phyloP scores from a whole-genome alignment of 2,888 invertebrate species.

The Malthinus seriepunctatus region DNA sequence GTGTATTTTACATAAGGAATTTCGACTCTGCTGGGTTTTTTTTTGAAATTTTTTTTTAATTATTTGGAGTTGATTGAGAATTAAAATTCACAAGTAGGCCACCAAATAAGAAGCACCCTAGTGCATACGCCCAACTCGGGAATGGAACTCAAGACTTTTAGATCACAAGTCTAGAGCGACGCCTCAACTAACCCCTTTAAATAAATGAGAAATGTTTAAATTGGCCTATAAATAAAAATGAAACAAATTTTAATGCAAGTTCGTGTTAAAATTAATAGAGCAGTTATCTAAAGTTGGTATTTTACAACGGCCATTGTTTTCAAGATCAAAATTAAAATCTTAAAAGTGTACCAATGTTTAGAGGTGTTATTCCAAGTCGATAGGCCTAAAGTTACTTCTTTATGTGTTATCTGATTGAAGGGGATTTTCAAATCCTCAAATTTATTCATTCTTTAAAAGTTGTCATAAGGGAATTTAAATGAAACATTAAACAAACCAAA shows the following conservation, averaged over 20 bases:
- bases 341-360: conserved; percentile 23
- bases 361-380: conserved; percentile 23
- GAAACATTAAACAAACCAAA: conserved; percentile 31
- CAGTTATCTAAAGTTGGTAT: conserved; percentile 27
- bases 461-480: conserved; percentile 38
- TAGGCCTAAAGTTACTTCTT: conserved; percentile 27
- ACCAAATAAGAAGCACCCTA: too few species aligned
- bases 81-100: too few species aligned
- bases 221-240: too few species aligned
- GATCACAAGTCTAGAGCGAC: too few species aligned
- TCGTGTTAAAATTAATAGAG: conserved; percentile 35
- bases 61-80: too few species aligned
- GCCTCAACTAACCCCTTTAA: too few species aligned
- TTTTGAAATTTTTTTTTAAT: too few species aligned
- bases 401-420: conserved; percentile 33
- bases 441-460: conserved; percentile 36
- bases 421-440: conserved; percentile 33
- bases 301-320: conserved; percentile 33
- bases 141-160: too few species aligned
- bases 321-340: conserved; percentile 40
- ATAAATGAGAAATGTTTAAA: too few species aligned
- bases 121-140: too few species aligned
- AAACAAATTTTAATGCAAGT: conserved; percentile 33
- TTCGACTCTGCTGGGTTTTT: too few species aligned
- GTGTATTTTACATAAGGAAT: too few species aligned